Conservation (phyloP, 2,113 vertebrate genomes). For the Chloropsis cyanopogon region DNA sequence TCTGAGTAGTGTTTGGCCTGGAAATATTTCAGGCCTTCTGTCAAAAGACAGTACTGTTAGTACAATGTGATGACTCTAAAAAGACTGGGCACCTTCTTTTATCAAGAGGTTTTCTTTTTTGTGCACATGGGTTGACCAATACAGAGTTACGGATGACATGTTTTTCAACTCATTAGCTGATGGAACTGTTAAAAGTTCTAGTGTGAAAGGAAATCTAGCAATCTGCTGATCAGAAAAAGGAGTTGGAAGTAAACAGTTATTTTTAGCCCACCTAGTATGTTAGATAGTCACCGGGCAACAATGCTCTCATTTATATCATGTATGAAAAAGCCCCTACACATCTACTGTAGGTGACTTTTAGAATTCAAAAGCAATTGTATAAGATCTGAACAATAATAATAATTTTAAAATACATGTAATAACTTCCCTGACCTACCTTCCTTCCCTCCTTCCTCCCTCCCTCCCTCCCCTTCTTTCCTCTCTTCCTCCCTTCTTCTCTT, state of each 20-base stretch:
- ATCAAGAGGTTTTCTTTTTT: background rate
- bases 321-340: background rate
- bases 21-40: background rate
- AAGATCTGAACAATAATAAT: background rate
- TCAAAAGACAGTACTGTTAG: background rate
- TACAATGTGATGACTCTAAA: background rate
- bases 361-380: background rate
- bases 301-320: background rate
- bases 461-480: too few species aligned
- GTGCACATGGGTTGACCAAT: background rate
- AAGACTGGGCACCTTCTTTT: background rate
- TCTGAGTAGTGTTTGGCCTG: background rate
- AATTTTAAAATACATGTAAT: background rate
- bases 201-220: background rate
- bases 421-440: background rate
- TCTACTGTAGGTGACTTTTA: background rate
- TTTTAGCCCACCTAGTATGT: background rate
- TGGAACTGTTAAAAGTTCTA: background rate
- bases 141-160: background rate
- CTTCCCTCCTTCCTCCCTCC: background rate
- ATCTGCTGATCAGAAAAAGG: background rate
- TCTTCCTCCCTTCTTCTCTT: too few species aligned
- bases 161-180: background rate
- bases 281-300: background rate
- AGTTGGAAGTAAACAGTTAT: background rate